These are phyloP conservation scores for Antigone vipio DNA, from an alignment of 2,113 vertebrate genomes.

Conservation along the genomic window DNA sequence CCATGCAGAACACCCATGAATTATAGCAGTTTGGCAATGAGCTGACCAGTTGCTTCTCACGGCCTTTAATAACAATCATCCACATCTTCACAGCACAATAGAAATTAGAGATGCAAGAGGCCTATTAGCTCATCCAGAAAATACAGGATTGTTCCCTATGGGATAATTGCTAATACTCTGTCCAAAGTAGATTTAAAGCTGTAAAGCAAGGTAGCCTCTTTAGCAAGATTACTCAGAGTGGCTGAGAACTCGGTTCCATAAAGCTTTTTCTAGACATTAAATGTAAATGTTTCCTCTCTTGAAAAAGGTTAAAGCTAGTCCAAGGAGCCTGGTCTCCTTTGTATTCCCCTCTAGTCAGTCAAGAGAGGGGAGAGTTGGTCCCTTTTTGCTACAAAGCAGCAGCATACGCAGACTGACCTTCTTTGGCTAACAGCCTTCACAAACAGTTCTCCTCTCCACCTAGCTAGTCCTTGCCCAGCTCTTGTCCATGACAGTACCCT, in stretches of 20 bases:
- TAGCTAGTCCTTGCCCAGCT: neutral
- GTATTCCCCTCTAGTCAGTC: neutral
- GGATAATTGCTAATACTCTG: constrained; percentile 7
- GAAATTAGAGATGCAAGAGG: constrained; percentile 29
- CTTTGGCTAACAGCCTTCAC: neutral
- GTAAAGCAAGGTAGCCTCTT: neutral
- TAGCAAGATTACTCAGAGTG: neutral
- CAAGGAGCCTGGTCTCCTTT: neutral
- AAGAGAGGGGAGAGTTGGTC: neutral
- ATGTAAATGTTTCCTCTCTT: neutral
- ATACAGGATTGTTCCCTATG: neutral
- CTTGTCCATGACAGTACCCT: neutral
- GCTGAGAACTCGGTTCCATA: neutral
- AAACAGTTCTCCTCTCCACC: neutral
- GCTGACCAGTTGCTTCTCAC: constrained; percentile 44
- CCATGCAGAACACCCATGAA: constrained; percentile 31
- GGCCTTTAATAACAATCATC: constrained; percentile 26
- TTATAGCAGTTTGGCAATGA: constrained; percentile 39
- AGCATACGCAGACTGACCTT: neutral
- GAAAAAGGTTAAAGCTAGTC: neutral
- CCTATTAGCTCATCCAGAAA: constrained; percentile 39
- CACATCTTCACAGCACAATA: constrained; percentile 6
- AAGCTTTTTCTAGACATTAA: neutral
- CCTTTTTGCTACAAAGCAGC: neutral
- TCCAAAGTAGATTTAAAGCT: constrained; percentile 12